Evolutionary conservation across 2,888 invertebrate species (phyloP), one percentile per base, ranked within the genome.

Genomic region (Thysanoteuthis rhombus): DNA sequence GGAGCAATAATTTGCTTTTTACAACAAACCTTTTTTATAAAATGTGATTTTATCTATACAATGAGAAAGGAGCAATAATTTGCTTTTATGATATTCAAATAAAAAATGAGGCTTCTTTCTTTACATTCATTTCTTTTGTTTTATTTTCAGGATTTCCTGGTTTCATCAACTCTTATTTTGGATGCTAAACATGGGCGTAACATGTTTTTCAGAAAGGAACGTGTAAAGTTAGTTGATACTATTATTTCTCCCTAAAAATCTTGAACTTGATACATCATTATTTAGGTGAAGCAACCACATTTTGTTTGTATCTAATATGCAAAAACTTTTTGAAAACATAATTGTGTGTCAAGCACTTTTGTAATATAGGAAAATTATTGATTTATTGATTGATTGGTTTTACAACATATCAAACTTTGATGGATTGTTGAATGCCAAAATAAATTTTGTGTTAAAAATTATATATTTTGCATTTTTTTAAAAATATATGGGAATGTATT

Each of bases 101-200:
- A n/a, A n/a, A n/a, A n/a, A n/a, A n/a, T n/a, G n/a, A n/a, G n/a
- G n/a, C n/a, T n/a, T n/a, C n/a, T n/a, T n/a, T n/a, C n/a, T n/a
- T n/a, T n/a, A n/a, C n/a, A n/a, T 42, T 42, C 1, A 2, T 42
- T 42, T 42, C 2, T 75, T 75, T 75, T 16, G n/a, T 75, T 75
- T n/a, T 75, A n/a, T 75, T 75, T 95, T 58, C 94, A 97, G 97
- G 94, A 95, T 93, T 93, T 96, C n/a, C 93, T 96, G 93, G 93
- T 97, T 45, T 96, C 96, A 58, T 95, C 96, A 89, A 96, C 96
- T 32, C 93, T 96, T 25, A 95, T 97, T 42, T 94, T 95, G 91
- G 97, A 97, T 96, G 96, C 96, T 16, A 96, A 96, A 92, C 94
- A 94, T 42, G 96, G 96, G 28, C 94, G 96, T 89, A 96, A 96